Evolutionary conservation across 2,888 invertebrate species (phyloP), one percentile per base, ranked within the genome.

Genomic region (Biston betularia): DNA sequence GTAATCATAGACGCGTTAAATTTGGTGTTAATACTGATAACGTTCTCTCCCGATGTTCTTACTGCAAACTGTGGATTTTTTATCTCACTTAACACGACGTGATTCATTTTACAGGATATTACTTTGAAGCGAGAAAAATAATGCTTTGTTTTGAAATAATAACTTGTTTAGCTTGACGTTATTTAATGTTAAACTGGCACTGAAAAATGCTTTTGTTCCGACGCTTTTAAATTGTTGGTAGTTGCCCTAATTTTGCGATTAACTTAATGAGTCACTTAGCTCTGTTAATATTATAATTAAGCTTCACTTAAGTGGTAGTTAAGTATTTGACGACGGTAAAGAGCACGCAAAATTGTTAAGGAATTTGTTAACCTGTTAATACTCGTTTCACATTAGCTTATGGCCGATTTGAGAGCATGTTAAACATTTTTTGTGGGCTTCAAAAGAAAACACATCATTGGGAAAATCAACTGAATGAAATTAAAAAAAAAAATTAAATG

Each of bases 71-170:
- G n/a, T 40, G 33, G 24, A 44, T 58, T 64, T 69, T 69, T 60
- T 65, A 45, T 38, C 48, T 63, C 48, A 57, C 61, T 68, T 65
- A 65, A 40, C 63, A 59, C 66, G 55, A 59, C 66, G 55, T 55
- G 66, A 68, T 59, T 60, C 63, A 68, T 65, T 71, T 61, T 44
- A 64, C 55, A 56, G 44, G 55, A 62, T 66, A 64, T 66, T 71
- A 61, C 65, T 48, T 64, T 62, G 49, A 38, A 62, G 60, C 60
- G 55, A 49, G 55, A 50, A 64, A 64, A 63, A 57, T 42, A 60
- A 57, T 59, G 59, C 48, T 52, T 64, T 59, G 63, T 66, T 62
- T 71, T 56, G 48, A 61, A 9, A 68, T 53, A 71, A 67, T 57
- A 45, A n/a, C 57, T 53, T 63, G 33, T 59, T 62, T 62, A 50